These are phyloP conservation scores for Pemphredon lugubris DNA, from an alignment of 2,888 invertebrate genomes.

Conservation along the genomic window DNA sequence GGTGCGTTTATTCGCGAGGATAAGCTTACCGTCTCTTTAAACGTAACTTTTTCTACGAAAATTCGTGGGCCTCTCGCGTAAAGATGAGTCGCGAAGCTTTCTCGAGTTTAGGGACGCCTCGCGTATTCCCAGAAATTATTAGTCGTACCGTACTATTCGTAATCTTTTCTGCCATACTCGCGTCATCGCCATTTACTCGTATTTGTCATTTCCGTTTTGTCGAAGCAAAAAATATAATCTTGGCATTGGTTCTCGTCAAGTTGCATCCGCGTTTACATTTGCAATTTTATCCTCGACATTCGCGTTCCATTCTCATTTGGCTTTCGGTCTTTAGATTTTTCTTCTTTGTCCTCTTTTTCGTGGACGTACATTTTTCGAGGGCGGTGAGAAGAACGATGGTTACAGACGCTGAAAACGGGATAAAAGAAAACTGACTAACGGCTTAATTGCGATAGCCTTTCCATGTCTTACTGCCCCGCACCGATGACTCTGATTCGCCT, in stretches of 20 bases:
- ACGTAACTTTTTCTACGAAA: slow-evolving; percentile 51
- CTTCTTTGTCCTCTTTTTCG: background rate
- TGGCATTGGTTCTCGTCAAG: no score
- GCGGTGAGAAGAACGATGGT: slow-evolving; percentile 32
- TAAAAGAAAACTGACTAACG: slow-evolving; percentile 12
- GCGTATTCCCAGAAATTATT: slow-evolving; percentile 13
- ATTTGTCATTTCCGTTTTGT: background rate
- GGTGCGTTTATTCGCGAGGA: slow-evolving; percentile 39
- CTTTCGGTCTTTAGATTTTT: background rate
- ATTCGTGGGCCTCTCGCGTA: slow-evolving; percentile 7
- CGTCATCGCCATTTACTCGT: slow-evolving; percentile 2
- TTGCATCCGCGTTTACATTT: no score
- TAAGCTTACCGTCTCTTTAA: slow-evolving; percentile 44
- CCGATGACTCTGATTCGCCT: slow-evolving; percentile 36
- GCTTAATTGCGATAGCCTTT: slow-evolving; percentile 50
- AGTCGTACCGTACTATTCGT: no score
- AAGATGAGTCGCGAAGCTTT: slow-evolving; percentile 1
- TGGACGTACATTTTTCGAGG: slow-evolving; percentile 24
- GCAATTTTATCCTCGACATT: no score
- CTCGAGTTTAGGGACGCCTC: slow-evolving; percentile 20
- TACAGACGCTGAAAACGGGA: slow-evolving; percentile 24
- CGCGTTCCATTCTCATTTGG: background rate
- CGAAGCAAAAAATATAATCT: no score
- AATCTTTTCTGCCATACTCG: background rate
- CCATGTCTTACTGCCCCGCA: slow-evolving; percentile 69